Evolutionary conservation across 2,113 vertebrate genomes (phyloP).

Genomic region (Siniperca chuatsi): DNA sequence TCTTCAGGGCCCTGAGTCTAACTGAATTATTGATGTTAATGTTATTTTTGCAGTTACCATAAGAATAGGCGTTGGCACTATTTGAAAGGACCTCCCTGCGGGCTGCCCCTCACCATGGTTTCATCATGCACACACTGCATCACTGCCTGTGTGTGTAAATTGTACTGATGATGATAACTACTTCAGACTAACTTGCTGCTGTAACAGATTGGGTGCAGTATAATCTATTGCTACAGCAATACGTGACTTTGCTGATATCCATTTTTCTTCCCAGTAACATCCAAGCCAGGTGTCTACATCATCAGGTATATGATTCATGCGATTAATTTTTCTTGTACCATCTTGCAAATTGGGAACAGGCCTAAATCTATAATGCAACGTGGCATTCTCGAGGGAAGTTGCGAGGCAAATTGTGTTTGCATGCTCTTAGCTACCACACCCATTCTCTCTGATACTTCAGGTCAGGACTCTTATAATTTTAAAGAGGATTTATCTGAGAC

Average conservation of each 20-base stretch:
- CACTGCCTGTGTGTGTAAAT: conserved; percentile 42
- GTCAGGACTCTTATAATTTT: conserved; percentile 77
- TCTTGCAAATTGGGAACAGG: conserved; percentile 77
- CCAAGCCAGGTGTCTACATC: conserved; percentile 71
- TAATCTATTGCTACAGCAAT: conserved; percentile 74
- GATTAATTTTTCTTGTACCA: conserved; percentile 69
- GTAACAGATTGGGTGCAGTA: conserved; percentile 74
- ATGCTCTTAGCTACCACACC: conserved; percentile 55
- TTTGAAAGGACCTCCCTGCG: conserved; percentile 52
- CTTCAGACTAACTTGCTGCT: conserved; percentile 63
- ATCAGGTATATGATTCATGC: conserved; percentile 74
- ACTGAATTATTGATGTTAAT: conserved; percentile 55
- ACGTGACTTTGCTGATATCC: conserved; percentile 73
- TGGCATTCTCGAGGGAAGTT: conserved; percentile 46
- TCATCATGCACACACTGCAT: conserved; percentile 39
- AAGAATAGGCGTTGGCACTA: conserved; percentile 33
- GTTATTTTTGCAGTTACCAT: conserved; percentile 45
- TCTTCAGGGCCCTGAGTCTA: conserved; percentile 20
- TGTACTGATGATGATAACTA: conserved; percentile 67
- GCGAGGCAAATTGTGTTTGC: conserved; percentile 71
- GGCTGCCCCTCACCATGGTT: conserved; percentile 43
- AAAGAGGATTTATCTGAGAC: conserved; percentile 73
- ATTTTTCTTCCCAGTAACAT: conserved; percentile 65
- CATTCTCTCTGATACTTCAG: conserved; percentile 62
- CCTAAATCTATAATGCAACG: conserved; percentile 71